Conservation (phyloP, 2,888 invertebrate species). For the Nomada ruficornis region DNA sequence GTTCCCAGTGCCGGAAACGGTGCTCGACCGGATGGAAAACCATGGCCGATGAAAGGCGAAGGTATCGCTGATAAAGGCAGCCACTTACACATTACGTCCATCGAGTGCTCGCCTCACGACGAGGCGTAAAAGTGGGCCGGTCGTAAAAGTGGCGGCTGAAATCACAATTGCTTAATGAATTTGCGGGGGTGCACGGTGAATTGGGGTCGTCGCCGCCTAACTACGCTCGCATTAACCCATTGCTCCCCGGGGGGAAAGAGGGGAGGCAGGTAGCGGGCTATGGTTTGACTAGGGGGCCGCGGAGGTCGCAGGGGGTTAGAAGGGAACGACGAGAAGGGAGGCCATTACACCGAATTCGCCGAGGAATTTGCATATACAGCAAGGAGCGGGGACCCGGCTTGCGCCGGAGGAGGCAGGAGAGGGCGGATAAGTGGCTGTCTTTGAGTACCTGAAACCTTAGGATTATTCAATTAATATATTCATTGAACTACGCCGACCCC, state of each 20-base stretch:
- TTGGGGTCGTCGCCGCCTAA: conserved; percentile 71
- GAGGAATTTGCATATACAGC: conserved; percentile 77
- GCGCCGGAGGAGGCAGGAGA: conserved; percentile 21
- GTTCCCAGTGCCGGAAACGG: neutral
- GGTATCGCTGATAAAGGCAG: conserved; percentile 29
- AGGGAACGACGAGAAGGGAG: conserved; percentile 36
- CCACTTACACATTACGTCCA: conserved; percentile 30
- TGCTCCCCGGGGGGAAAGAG: conserved; percentile 46
- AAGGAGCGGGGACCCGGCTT: conserved; percentile 47
- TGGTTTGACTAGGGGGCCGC: neutral
- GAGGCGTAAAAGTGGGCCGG: conserved; percentile 62
- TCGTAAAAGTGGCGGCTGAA: conserved; percentile 69
- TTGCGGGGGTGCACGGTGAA: conserved; percentile 67
- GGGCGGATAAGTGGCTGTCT: conserved; percentile 69
- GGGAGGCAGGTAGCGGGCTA: neutral
- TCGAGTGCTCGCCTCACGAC: conserved; percentile 42
- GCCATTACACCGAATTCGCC: conserved; percentile 72
- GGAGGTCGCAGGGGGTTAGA: conserved; percentile 12
- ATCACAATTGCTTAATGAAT: conserved; percentile 77
- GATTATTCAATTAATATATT: conserved; percentile 77
- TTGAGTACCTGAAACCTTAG: conserved; percentile 70
- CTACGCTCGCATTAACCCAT: conserved; percentile 68
- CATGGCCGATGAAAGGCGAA: neutral
- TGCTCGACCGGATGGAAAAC: conserved; percentile 30
- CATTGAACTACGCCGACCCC: conserved; percentile 63